These are phyloP conservation scores for Hedya salicella DNA, from an alignment of 2,888 invertebrate genomes.

Conservation along the genomic window DNA sequence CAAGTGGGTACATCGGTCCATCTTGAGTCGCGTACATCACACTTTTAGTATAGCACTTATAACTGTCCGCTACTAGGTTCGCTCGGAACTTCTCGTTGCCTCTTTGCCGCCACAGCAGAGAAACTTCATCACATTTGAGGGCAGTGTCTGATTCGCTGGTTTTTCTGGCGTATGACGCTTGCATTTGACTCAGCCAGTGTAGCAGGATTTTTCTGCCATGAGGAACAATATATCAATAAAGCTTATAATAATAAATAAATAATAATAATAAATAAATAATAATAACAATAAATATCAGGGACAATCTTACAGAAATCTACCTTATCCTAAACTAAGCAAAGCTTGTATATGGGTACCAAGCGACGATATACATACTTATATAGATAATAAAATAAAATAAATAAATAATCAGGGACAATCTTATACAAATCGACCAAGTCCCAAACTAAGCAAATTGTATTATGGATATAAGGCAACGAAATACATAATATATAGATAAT, in stretches of 20 bases:
- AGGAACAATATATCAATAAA: neutral
- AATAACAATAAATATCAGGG: no score
- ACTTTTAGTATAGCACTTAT: slow-evolving; percentile 86
- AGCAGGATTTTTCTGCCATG: slow-evolving; percentile 66
- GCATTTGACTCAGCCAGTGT: slow-evolving; percentile 75
- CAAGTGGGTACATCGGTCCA: slow-evolving; percentile 85
- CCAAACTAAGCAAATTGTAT: no score
- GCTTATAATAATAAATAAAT: neutral
- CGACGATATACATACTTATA: no score
- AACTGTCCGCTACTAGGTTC: slow-evolving; percentile 80
- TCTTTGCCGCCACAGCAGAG: slow-evolving; percentile 72
- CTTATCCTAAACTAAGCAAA: no score
- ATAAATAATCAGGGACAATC: no score
- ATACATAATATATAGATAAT: no score
- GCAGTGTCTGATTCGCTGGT: slow-evolving; percentile 63
- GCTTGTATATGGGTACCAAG: no score
- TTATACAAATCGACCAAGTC: no score
- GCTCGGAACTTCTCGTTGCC: slow-evolving; percentile 86
- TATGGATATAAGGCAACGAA: no score
- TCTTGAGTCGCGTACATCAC: slow-evolving; percentile 84
- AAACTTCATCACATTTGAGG: slow-evolving; percentile 68
- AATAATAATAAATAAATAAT: neutral
- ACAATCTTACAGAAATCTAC: no score
- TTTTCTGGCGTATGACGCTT: slow-evolving; percentile 62
- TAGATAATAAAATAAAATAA: no score